Base-by-base conservation (phyloP, 2,888 invertebrate genomes). In the Ectobius pallidus region DNA sequence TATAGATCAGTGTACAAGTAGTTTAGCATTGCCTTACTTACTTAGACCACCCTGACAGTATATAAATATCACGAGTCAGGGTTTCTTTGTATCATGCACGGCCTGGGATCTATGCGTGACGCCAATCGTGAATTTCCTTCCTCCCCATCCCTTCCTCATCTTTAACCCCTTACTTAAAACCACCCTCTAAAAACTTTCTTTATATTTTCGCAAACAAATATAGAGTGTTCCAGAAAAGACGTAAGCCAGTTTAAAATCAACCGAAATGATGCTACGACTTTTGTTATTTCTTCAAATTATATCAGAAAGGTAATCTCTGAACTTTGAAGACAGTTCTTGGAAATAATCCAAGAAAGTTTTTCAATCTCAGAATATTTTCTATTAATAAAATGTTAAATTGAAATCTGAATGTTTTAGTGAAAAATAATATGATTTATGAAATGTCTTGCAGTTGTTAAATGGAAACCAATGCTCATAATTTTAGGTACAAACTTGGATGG, bases 71-170 rank as follows among this genome's bases (percentile, higher is more conserved):
- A 18, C 30, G 6, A n/a, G 44, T n/a, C 46, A 46, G 46, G 39
- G 11, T n/a, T 27, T 46, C 65, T 65, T 65, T 65, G 65, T 65
- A 46, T 65, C 65, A 65, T 27, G 65, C 65, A 65, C 65, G 27
- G 44, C 22, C n/a, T 22, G 52, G 52, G 14, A 22, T 7, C 22
- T 46, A 65, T 65, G 65, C 65, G 65, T 65, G 65, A 65, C 65
- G 27, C 65, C 65, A 65, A 65, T 46, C 27, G 25, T 58, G 52
- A 52, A 52, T 52, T 20, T 52, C 52, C 52, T 52, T 52, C 52
- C 52, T 18, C 16, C 55, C 63, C 22, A n/a, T 16, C 32, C 52
- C 25, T 25, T 25, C 25, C 11, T 25, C 58, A 30, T 14, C 25
- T 16, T 58, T 30, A 58, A 58, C 58, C 30, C 32, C 27, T 14